A percentile compares a stretch with the other conserved stretches of the same genome.
These are phyloP conservation scores for Phylloscopus collybita DNA, from an alignment of 2,797 vertebrate genomes.

Conservation along the genomic window DNA sequence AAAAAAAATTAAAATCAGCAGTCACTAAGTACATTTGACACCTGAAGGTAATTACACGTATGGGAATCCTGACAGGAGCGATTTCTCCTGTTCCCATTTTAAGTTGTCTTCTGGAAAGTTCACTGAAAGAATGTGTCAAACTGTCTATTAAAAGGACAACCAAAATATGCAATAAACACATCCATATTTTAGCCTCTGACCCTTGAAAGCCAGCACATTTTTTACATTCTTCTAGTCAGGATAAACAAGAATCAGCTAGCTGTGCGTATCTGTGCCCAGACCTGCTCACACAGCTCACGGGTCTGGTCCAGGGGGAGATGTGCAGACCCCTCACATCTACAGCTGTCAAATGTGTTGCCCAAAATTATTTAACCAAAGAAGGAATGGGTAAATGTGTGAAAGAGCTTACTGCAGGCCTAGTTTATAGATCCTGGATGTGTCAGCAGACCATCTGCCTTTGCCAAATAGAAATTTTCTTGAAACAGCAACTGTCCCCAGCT, in stretches of 20 bases:
- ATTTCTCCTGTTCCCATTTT: slow-evolving; percentile 25
- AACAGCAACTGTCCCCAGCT: background rate
- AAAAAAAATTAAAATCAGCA: slow-evolving; percentile 34
- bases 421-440: background rate
- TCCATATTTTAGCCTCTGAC: slow-evolving; percentile 73
- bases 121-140: slow-evolving; percentile 72
- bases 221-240: slow-evolving; percentile 67
- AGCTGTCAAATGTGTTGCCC: slow-evolving; percentile 14
- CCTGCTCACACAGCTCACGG: background rate
- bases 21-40: slow-evolving; percentile 18
- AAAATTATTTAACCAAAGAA: slow-evolving; percentile 47
- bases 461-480: slow-evolving; percentile 29
- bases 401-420: slow-evolving; percentile 4
- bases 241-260: slow-evolving; percentile 63
- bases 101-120: slow-evolving; percentile 57
- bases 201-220: slow-evolving; percentile 72
- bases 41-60: slow-evolving; percentile 55
- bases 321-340: slow-evolving; percentile 15
- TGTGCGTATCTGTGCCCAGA: background rate
- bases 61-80: slow-evolving; percentile 45
- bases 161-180: slow-evolving; percentile 73
- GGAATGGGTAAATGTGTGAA: background rate
- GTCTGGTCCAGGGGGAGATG: background rate
- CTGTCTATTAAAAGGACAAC: slow-evolving; percentile 70
- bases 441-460: background rate